Percentiles rank a stretch among this genome's conserved stretches.
phyloP scores from a whole-genome alignment of 1,140 invertebrate species.

The Anoplolepis gracilipes region DNA sequence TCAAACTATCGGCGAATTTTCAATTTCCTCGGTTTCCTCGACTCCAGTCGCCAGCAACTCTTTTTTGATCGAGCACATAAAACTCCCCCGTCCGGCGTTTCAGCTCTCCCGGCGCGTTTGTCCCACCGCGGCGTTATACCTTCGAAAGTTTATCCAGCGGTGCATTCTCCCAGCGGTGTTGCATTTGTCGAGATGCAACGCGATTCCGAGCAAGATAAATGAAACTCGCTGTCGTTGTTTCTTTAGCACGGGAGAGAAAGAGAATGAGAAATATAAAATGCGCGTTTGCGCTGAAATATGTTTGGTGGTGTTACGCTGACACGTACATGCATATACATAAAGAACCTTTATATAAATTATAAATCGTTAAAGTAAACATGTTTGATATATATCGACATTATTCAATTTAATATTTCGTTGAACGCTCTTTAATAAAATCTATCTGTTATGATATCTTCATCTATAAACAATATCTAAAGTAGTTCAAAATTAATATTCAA shows the following conservation, averaged over 20 bases:
- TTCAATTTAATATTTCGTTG: conserved; percentile 10
- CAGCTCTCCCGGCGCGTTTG: conserved; percentile 56
- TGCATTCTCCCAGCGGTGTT: conserved; percentile 68
- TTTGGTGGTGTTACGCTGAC: conserved; percentile 1
- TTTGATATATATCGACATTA: not conserved
- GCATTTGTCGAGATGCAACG: conserved; percentile 77
- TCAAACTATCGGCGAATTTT: conserved; percentile 34
- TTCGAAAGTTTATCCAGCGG: conserved; percentile 70
- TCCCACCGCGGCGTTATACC: conserved; percentile 46
- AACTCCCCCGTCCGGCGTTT: conserved; percentile 48
- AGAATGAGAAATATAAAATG: conserved; percentile 48
- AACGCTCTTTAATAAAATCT: not conserved
- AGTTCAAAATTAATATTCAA: not conserved
- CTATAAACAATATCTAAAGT: not conserved
- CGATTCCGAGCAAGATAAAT: conserved; percentile 77
- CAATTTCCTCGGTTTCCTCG: conserved; percentile 52
- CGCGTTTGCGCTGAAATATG: conserved; percentile 46
- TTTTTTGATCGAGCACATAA: conserved; percentile 60
- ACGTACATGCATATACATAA: not conserved
- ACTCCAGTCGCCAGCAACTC: conserved; percentile 6
- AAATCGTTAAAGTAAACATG: conserved; percentile 12
- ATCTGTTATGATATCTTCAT: not conserved
- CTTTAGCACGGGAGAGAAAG: conserved; percentile 43
- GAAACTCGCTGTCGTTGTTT: conserved; percentile 68
- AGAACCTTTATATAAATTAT: conserved; percentile 19